Base-by-base conservation (phyloP, 2,113 vertebrate genomes). In the Tachysurus vachellii region DNA sequence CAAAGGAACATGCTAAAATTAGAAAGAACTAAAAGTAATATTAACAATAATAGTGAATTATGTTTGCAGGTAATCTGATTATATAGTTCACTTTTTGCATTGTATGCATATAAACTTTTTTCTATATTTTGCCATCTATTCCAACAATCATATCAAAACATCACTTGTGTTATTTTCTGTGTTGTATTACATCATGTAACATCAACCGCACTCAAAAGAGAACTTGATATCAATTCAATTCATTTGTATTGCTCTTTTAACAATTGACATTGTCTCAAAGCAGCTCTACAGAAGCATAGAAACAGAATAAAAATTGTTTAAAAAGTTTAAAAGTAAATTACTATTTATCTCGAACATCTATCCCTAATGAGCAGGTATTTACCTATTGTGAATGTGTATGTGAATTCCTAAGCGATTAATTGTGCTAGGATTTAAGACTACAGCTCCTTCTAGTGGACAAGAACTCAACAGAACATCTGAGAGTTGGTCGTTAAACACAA, bases 371-470 rank as follows among this genome's bases (percentile, higher is more conserved):
- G 36, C 36, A 36, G 36, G 36, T 36, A 36, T 36, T 21, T 23
- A 19, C 4, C 47, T 31, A 11, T 23, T 57, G 9, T n/a, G 31
- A 79, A 28, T 79, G 75, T 17, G 54, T 0, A 77, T 53, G 5
- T 54, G 75, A 77, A n/a, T 77, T 44, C 53, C 8, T 31, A 5
- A 80, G 53, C 53, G 57, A 36, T 56, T 9, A 80, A 23, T 14
- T 61, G 56, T 12, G 28, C 5, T 23, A 50, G 5, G 1, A 14
- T 31, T 42, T 84, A 42, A 73, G 12, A 64, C 73, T 61, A 80
- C 47, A 68, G 76, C 75, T 56, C 59, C 75, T 23, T 42, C 71
- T 79, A 80, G 47, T 62, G 66, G 80, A 87, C 28, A 71, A 21
- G 7, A n/a, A 36, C 1, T 42, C 5, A 26, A 82, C 8, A n/a